phyloP scores from a whole-genome alignment of 2,888 invertebrate species.

The Smittia aterrima region DNA sequence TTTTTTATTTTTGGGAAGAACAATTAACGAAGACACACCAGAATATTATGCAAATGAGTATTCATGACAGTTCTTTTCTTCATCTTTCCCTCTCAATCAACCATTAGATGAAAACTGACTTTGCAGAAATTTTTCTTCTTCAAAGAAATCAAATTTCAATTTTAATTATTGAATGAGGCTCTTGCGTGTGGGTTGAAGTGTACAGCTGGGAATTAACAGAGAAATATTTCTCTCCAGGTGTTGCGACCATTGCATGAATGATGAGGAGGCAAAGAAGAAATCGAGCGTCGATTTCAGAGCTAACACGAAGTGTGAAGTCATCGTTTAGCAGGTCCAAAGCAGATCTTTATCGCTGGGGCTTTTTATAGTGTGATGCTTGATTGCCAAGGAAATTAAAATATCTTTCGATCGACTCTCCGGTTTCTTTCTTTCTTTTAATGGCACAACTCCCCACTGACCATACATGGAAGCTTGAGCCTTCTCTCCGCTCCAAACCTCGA shows the following conservation, averaged over 20 bases:
- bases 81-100: slow-evolving; percentile 14
- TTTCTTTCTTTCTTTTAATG: background rate
- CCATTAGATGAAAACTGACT: background rate
- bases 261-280: background rate
- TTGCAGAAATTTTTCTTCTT: background rate
- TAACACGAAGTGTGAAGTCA: background rate
- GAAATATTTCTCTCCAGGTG: slow-evolving; percentile 19
- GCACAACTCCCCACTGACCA: slow-evolving; percentile 27
- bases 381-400: slow-evolving; percentile 20
- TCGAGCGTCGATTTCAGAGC: background rate
- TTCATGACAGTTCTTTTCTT: slow-evolving; percentile 28
- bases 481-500: background rate
- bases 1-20: background rate
- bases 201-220: background rate
- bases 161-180: slow-evolving; percentile 10
- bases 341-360: background rate
- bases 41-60: slow-evolving; percentile 40
- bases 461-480: slow-evolving; percentile 2
- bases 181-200: slow-evolving; percentile 7
- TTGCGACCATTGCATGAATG: background rate
- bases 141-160: slow-evolving; percentile 6
- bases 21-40: slow-evolving; percentile 31
- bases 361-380: slow-evolving; percentile 28
- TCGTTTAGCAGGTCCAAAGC: background rate
- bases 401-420: background rate